Conservation (phyloP, 2,797 vertebrate species). For the Aphelocoma californica region DNA sequence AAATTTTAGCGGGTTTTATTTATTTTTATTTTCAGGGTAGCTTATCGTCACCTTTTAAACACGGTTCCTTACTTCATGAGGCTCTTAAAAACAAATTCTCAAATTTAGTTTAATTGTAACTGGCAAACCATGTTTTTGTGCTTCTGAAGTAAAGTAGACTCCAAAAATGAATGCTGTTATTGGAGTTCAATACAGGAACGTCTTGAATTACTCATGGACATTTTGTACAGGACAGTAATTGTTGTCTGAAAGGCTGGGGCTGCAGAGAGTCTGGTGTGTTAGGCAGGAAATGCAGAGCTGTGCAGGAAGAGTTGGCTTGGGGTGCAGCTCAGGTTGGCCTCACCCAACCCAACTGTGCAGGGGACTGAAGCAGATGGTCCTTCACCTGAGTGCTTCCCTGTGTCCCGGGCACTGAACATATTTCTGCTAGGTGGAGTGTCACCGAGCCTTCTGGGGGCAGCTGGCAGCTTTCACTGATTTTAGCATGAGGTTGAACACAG, state of each 20-base stretch:
- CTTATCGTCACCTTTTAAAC: background rate
- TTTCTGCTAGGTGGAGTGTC: background rate
- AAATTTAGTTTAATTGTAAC: background rate
- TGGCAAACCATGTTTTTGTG: background rate
- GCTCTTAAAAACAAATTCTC: background rate
- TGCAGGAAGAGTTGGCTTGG: background rate
- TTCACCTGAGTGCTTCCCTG: background rate
- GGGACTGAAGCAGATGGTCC: background rate
- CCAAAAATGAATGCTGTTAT: background rate
- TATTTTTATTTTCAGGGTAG: background rate
- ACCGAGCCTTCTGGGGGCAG: background rate
- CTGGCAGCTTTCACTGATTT: background rate
- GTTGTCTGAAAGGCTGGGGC: background rate
- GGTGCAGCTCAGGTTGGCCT: background rate
- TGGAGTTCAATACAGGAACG: accelerated
- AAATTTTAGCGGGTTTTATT: background rate
- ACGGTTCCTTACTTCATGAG: background rate
- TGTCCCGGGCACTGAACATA: accelerated
- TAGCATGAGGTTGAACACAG: background rate
- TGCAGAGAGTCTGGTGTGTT: background rate
- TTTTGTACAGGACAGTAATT: background rate
- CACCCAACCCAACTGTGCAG: background rate
- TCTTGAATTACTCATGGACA: background rate
- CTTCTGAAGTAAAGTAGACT: background rate
- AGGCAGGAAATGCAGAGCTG: background rate